A percentile compares a stretch with the other conserved stretches of the same genome.
Conservation (phyloP, 2,113 vertebrate species). For the Leuciscus idus region DNA sequence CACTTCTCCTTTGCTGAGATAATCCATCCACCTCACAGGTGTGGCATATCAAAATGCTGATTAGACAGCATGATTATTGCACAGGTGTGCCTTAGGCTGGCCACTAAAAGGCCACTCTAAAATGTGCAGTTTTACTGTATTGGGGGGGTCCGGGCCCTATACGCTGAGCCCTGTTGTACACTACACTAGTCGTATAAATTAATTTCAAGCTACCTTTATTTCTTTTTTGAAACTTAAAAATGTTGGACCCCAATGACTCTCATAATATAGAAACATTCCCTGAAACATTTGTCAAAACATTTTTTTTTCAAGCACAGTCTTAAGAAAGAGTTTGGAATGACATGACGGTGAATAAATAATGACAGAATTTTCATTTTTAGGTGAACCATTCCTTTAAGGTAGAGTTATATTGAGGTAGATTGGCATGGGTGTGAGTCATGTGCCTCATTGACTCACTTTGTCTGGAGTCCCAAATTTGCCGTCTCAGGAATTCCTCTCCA, state of each 20-base stretch:
- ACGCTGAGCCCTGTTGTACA: no score
- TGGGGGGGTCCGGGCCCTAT: no score
- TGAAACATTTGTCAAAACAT: background rate
- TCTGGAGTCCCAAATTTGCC: constrained; percentile 63
- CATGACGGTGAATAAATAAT: background rate
- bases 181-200: background rate
- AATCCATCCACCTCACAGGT: no score
- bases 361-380: background rate
- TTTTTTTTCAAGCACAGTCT: background rate
- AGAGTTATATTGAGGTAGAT: constrained; percentile 50
- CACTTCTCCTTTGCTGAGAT: no score
- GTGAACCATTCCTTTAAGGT: background rate
- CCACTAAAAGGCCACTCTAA: no score
- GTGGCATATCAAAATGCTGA: no score
- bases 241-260: background rate
- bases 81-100: no score
- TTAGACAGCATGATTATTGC: no score
- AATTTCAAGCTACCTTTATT: background rate
- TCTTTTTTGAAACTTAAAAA: background rate
- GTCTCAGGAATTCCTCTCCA: constrained; percentile 54
- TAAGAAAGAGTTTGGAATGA: background rate
- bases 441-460: constrained; percentile 65
- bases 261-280: background rate
- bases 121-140: no score
- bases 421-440: constrained; percentile 46